phyloP scores from a whole-genome alignment of 1,140 invertebrate genomes.

The Scaptodrosophila lebanonensis region DNA sequence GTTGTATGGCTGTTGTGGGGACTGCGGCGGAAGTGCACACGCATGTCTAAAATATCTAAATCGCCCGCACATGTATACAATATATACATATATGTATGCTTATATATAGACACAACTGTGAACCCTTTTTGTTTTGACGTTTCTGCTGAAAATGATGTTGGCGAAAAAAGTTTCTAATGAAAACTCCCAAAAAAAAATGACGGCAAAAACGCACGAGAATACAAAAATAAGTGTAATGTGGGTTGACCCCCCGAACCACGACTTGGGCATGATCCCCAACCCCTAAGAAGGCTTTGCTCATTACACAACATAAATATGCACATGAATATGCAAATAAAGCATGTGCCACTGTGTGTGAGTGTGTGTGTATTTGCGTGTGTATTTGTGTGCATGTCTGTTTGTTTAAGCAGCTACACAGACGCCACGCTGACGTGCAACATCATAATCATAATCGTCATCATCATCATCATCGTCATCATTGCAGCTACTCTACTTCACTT shows the following conservation, averaged over 20 bases:
- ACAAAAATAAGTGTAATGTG: conserved; percentile 8
- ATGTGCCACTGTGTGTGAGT: not conserved
- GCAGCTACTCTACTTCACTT: conserved; percentile 10
- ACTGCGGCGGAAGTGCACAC: conserved; percentile 32
- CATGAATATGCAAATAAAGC: not conserved
- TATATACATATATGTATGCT: conserved; percentile 26
- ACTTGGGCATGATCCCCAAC: not conserved
- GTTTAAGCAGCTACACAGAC: conserved; percentile 42
- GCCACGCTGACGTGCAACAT: no score
- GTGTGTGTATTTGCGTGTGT: not conserved
- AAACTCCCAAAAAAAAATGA: conserved; percentile 46
- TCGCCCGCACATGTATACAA: conserved; percentile 22
- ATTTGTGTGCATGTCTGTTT: conserved; percentile 20
- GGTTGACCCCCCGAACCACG: conserved; percentile 24
- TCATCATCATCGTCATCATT: no score
- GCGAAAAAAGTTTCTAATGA: conserved; percentile 64
- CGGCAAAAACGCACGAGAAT: not conserved
- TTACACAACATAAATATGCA: conserved; percentile 41
- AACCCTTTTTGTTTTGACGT: conserved; percentile 64
- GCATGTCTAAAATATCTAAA: conserved; percentile 72
- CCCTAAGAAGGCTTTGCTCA: conserved; percentile 26
- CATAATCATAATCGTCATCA: no score
- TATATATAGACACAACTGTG: conserved; percentile 8
- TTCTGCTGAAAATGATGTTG: conserved; percentile 50
- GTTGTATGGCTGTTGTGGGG: conserved; percentile 1